Percentiles rank a stretch among this genome's conserved stretches.
These are phyloP conservation scores for Megaustenia siamemsis DNA, from an alignment of 2,888 invertebrate species.

Conservation along the genomic window DNA sequence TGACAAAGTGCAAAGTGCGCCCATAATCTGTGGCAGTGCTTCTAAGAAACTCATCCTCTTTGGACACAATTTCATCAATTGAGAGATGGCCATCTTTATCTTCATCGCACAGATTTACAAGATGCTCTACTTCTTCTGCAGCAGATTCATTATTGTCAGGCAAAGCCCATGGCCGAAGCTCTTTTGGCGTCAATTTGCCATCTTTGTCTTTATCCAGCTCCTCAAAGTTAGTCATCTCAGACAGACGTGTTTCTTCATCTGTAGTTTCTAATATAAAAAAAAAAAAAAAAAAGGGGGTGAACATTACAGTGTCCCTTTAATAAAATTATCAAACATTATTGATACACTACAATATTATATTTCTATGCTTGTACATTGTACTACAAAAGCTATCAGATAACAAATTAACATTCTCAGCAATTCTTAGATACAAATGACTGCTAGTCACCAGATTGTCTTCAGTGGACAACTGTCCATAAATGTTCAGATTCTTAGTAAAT, in stretches of 20 bases:
- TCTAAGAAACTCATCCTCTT: slow-evolving; percentile 97
- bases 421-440: no score
- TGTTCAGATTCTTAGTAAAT: no score
- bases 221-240: slow-evolving; percentile 72
- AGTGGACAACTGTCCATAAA: no score
- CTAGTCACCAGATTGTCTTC: no score
- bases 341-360: no score
- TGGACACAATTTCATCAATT: slow-evolving; percentile 92
- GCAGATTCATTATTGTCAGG: slow-evolving; percentile 91
- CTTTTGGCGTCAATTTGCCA: slow-evolving; percentile 88
- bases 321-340: no score
- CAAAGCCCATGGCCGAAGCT: slow-evolving; percentile 93
- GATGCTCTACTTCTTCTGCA: slow-evolving; percentile 92
- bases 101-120: slow-evolving; percentile 83
- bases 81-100: slow-evolving; percentile 89
- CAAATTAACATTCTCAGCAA: no score
- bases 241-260: slow-evolving; percentile 66
- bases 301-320: no score
- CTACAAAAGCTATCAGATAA: no score
- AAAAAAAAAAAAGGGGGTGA: no score
- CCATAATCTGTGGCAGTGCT: slow-evolving; percentile 99
- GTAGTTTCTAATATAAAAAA: no score
- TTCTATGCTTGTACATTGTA: no score
- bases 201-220: slow-evolving; percentile 89
- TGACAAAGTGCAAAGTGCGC: slow-evolving; percentile 89